Conservation (phyloP, 2,888 invertebrate species). For the Epinotia demarniana region DNA sequence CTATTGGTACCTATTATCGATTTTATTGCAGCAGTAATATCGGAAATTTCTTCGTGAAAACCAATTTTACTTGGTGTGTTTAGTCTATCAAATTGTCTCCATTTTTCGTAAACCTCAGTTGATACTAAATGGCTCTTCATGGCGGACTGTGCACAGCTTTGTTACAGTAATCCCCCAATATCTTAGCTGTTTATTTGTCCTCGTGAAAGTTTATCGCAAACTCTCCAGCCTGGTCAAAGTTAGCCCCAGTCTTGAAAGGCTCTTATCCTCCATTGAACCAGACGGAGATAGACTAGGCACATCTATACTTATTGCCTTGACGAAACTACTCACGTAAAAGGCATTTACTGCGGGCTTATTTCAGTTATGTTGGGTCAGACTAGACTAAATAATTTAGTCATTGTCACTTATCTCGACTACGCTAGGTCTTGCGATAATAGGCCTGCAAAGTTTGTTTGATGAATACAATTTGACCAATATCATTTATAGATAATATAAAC, state of each 20-base stretch:
- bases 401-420: not conserved
- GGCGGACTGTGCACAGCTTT: not conserved
- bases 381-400: not conserved
- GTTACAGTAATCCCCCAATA: not conserved
- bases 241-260: not conserved
- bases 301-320: not conserved
- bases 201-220: not conserved
- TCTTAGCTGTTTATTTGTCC: not conserved
- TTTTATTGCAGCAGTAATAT: too few relatives aligned
- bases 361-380: not conserved
- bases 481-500: too few relatives aligned
- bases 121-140: not conserved
- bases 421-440: too few relatives aligned
- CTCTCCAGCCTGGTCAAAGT: not conserved
- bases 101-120: not conserved
- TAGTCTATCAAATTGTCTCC: not conserved
- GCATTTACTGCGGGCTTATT: not conserved
- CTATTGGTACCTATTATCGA: too few relatives aligned
- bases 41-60: not conserved
- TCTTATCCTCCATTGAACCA: slow-evolving; percentile 17
- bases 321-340: not conserved
- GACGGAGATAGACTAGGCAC: slow-evolving; percentile 1
- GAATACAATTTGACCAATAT: too few relatives aligned
- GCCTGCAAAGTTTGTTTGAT: too few relatives aligned
- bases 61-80: not conserved